A percentile compares a stretch with the other conserved stretches of the same genome.
Evolutionary conservation across 2,113 vertebrate species (phyloP).

Genomic region (Anarrhichthys ocellatus): DNA sequence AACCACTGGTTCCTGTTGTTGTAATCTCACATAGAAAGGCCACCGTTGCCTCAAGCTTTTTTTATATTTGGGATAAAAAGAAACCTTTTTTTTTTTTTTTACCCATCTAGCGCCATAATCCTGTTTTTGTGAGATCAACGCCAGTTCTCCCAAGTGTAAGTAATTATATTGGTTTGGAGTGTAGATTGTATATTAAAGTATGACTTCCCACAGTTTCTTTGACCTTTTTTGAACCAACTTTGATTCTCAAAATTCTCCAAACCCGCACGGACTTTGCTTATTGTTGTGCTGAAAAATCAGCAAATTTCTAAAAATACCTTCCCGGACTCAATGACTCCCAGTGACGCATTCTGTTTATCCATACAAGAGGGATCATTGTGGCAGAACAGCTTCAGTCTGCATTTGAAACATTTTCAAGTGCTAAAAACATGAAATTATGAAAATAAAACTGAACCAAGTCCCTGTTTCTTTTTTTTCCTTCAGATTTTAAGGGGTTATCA

Average conservation of each 20-base stretch:
- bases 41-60: not conserved
- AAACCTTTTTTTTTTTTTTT: not conserved
- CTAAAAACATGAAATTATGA: too few species aligned
- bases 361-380: not conserved
- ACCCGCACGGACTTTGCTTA: not conserved
- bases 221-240: not conserved
- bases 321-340: not conserved
- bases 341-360: not conserved
- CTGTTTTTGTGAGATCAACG: not conserved
- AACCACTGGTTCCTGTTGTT: too few species aligned
- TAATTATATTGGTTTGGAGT: not conserved
- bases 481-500: conserved; percentile 28
- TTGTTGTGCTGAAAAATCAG: not conserved
- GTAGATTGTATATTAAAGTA: not conserved
- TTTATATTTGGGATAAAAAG: not conserved
- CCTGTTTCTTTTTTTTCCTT: too few species aligned
- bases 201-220: not conserved
- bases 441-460: conserved; percentile 25
- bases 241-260: not conserved
- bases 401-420: not conserved
- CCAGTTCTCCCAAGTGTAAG: not conserved
- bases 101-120: not conserved
- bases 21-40: not conserved
- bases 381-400: not conserved
- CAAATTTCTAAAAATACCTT: not conserved